Base-by-base conservation (phyloP, 1,140 invertebrate species). In the Charaxes varanes region DNA sequence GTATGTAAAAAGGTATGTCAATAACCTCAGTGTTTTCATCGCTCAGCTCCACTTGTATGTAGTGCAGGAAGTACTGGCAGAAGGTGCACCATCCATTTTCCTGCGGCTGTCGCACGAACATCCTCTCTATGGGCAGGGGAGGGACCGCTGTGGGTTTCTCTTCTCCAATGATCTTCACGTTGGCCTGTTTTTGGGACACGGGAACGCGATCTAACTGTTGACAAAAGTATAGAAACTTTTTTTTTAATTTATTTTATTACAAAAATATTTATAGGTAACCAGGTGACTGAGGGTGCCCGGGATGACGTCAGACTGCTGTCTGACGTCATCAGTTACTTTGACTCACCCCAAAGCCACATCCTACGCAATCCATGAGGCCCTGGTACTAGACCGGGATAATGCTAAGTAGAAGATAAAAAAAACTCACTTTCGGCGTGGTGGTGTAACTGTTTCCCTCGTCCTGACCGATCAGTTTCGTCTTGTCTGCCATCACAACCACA, bases 51-150 rank as follows among this genome's bases (percentile, higher is more conserved):
- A 91, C 85, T 67, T 95, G 93, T 28, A 96, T 47, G 45, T 91
- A 92, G 68, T 95, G 92, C 26, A 96, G 67, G 58, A 93, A 85
- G 79, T 93, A 95, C 83, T 95, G 90, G 68, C 94, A 96, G 53
- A 95, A 86, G 16, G 89, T 87, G 78, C 94, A 96, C 0, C 26
- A 31, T 83, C 61, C 51, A 89, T 62, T 45, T 87, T 86, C 85
- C 19, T 82, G 65, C 2, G 86, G 77, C 5, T 84, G 34, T n/a
- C 59, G 41, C 14, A 79, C 47, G 66, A 88, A 77, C 43, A 92
- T 74, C 31, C 88, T 84, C 63, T 93, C 91, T 16, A 92, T 86
- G 1, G 91, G 91, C 48, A 93, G 72, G 43, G 83, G 66, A 6
- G 74, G 51, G 53, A 89, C 64, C 44, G 88, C 4, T 0, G 87